Conservation (phyloP, 1,140 invertebrate species). For the Mesaphorura yosii region DNA sequence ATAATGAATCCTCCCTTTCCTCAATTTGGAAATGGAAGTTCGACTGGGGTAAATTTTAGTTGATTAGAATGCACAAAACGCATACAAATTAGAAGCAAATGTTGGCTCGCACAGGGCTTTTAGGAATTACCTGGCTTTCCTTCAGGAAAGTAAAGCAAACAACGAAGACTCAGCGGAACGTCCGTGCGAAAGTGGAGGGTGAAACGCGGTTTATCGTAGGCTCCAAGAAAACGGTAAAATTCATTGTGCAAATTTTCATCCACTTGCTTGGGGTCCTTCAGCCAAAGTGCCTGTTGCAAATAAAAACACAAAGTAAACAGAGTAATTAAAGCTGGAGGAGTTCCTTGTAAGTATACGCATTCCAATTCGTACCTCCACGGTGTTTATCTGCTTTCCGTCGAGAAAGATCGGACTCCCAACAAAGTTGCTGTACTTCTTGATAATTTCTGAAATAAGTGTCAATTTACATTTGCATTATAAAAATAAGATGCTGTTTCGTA, state of each 20-base stretch:
- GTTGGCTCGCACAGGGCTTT: neutral
- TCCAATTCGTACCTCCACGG: constrained; percentile 60
- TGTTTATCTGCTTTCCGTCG: constrained; percentile 76
- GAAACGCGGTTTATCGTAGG: constrained; percentile 72
- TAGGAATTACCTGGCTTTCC: constrained; percentile 56
- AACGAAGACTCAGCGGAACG: constrained; percentile 78
- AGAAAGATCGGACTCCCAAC: constrained; percentile 83
- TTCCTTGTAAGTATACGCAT: constrained; percentile 5
- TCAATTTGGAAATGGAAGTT: no score
- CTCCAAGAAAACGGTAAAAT: constrained; percentile 76
- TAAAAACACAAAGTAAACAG: constrained; percentile 23
- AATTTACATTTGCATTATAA: no score
- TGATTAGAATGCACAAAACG: no score
- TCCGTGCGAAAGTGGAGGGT: constrained; percentile 75
- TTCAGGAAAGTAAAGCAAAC: constrained; percentile 86
- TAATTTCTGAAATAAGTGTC: constrained; percentile 65
- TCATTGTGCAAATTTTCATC: constrained; percentile 74
- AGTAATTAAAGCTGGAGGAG: constrained; percentile 9
- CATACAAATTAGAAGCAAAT: constrained; percentile 5
- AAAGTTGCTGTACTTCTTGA: constrained; percentile 96
- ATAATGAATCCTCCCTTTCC: no score
- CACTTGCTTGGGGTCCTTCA: constrained; percentile 78
- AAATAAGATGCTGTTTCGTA: no score
- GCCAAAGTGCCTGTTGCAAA: constrained; percentile 71
- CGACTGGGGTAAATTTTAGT: no score